Percentiles rank a stretch among this genome's conserved stretches.
Evolutionary conservation across 2,888 invertebrate species (phyloP).

Genomic region (Cyclophora punctaria): DNA sequence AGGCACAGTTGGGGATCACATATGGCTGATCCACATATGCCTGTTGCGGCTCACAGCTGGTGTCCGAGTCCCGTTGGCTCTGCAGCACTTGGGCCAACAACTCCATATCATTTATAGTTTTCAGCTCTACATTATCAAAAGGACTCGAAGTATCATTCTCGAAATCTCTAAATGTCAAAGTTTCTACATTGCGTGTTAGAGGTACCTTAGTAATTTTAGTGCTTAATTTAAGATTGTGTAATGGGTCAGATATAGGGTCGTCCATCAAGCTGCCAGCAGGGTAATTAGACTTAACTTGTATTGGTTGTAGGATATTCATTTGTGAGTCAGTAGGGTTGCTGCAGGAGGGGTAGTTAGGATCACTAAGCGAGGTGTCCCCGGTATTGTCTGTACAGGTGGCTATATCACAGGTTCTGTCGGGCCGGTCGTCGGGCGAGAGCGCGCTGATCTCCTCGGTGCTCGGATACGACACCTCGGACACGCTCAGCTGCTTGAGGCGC

Average conservation of each 20-base stretch:
- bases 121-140: conserved; percentile 93
- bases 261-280: conserved; percentile 54
- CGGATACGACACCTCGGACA: conserved; percentile 76
- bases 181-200: conserved; percentile 56
- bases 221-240: conserved; percentile 50
- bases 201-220: conserved; percentile 46
- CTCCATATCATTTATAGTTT: conserved; percentile 94
- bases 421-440: conserved; percentile 67
- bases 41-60: conserved; percentile 38
- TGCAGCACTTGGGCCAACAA: conserved; percentile 86
- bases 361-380: conserved; percentile 25
- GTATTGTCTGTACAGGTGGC: conserved; percentile 35
- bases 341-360: conserved; percentile 31
- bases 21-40: conserved; percentile 37
- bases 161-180: conserved; percentile 82
- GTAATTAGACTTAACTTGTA: conserved; percentile 53
- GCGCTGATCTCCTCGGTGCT: conserved; percentile 76
- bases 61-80: conserved; percentile 49
- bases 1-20: conserved; percentile 42
- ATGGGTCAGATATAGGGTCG: conserved; percentile 54
- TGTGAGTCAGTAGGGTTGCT: conserved; percentile 40
- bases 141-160: conserved; percentile 94
- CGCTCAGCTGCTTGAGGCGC: conserved; percentile 72
- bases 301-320: conserved; percentile 59
- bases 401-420: conserved; percentile 52